Conservation (phyloP, 1,140 invertebrate genomes). For the Brachionus calyciflorus region DNA sequence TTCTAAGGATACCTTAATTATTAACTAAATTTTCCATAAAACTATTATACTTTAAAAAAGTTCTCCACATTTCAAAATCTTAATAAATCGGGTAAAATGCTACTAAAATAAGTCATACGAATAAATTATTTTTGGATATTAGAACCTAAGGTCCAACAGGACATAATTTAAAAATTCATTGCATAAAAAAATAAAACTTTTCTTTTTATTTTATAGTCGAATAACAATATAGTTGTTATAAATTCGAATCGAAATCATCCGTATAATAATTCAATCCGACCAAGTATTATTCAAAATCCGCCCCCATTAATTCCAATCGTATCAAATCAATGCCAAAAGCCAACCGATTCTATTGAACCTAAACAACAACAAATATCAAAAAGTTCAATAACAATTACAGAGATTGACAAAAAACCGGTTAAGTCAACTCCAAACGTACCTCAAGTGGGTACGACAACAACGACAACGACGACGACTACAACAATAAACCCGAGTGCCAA, state of each 20-base stretch:
- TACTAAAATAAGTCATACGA: too few species aligned
- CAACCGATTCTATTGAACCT: not conserved
- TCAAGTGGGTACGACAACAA: constrained; percentile 18
- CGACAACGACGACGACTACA: too few species aligned
- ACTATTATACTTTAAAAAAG: too few species aligned
- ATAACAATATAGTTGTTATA: constrained; percentile 25
- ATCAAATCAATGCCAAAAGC: not conserved
- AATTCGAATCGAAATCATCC: constrained; percentile 29
- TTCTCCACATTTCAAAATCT: too few species aligned
- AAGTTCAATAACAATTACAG: not conserved
- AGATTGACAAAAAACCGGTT: not conserved
- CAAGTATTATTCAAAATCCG: not conserved
- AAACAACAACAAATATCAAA: too few species aligned
- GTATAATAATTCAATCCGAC: constrained; percentile 11
- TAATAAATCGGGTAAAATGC: too few species aligned
- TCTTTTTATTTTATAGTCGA: not conserved
- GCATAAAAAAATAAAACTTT: not conserved
- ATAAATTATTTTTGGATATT: too few species aligned
- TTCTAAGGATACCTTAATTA: too few species aligned
- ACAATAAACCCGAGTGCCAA: too few species aligned
- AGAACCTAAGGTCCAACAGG: too few species aligned
- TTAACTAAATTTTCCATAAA: too few species aligned
- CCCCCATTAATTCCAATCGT: not conserved
- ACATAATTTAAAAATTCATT: not conserved
- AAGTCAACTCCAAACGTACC: not conserved